Evolutionary conservation across 1,140 invertebrate genomes (phyloP).

Genomic region (Hycleus phaleratus): DNA sequence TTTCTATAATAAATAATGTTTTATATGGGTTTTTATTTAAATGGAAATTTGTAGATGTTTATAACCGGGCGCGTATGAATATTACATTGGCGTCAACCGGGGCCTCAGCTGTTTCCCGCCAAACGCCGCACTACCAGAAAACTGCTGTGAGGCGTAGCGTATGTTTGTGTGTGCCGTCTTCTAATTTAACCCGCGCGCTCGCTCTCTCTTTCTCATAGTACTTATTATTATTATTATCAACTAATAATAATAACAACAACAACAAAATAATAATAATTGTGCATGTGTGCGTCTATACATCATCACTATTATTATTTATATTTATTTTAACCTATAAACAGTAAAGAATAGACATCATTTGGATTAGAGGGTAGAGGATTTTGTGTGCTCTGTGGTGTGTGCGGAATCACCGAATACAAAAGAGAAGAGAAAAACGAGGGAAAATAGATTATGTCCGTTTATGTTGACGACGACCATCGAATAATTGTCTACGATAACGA

Average conservation of each 20-base stretch:
- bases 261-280: background rate
- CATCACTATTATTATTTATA: too few species aligned
- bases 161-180: conserved; percentile 23
- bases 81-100: conserved; percentile 39
- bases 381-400: too few species aligned
- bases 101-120: conserved; percentile 61
- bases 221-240: too few species aligned
- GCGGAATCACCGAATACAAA: too few species aligned
- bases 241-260: too few species aligned
- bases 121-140: conserved; percentile 54
- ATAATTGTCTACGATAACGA: conserved; percentile 28
- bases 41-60: background rate
- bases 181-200: conserved; percentile 29
- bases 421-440: too few species aligned
- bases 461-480: conserved; percentile 23
- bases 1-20: background rate
- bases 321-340: too few species aligned
- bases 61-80: conserved; percentile 42
- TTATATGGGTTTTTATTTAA: background rate
- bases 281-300: too few species aligned
- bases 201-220: conserved; percentile 17
- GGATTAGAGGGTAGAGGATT: too few species aligned
- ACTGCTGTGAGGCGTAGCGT: conserved; percentile 44
- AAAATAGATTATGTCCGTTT: conserved; percentile 30
- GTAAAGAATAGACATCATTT: too few species aligned